These are phyloP conservation scores for Suncus etruscus DNA, from an alignment of 2,113 vertebrate genomes.

Conservation along the genomic window DNA sequence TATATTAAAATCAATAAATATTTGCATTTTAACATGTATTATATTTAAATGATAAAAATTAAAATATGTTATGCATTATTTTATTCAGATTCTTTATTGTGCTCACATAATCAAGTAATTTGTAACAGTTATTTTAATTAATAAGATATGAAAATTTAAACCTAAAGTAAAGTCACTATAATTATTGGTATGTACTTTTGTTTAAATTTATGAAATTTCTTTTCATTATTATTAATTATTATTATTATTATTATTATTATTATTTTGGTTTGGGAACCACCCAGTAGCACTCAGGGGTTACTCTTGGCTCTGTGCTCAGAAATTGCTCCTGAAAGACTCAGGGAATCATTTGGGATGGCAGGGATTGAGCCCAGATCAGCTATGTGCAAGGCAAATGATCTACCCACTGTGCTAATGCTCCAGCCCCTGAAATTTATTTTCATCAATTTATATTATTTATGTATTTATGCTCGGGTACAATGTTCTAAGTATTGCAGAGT, in stretches of 20 bases:
- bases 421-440: too few species aligned
- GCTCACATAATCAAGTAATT: neutral
- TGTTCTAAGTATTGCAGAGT: too few species aligned
- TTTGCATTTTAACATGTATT: neutral
- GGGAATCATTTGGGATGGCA: too few species aligned
- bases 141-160: neutral
- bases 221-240: neutral
- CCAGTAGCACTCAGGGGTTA: too few species aligned
- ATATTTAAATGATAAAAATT: neutral
- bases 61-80: neutral
- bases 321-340: too few species aligned
- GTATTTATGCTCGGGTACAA: too few species aligned
- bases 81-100: neutral
- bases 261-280: too few species aligned
- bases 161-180: neutral
- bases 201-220: neutral
- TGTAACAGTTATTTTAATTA: neutral
- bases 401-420: too few species aligned
- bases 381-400: too few species aligned
- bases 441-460: neutral
- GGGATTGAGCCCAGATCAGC: too few species aligned
- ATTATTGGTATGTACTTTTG: neutral
- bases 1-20: constrained; percentile 18
- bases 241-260: neutral
- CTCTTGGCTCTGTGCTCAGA: too few species aligned